Evolutionary conservation across 2,888 invertebrate species (phyloP).

Genomic region (Anorthoa munda): DNA sequence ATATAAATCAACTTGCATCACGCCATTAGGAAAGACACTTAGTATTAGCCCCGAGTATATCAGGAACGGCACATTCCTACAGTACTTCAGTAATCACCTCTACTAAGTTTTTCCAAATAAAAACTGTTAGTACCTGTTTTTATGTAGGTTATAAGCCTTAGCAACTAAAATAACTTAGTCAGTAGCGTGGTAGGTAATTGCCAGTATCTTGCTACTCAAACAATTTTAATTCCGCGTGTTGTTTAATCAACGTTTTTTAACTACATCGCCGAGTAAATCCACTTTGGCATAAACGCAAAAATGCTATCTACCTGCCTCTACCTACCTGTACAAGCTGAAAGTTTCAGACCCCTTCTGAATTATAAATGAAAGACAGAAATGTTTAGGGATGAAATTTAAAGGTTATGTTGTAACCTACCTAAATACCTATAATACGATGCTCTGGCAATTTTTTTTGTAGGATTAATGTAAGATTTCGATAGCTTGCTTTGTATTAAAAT

Average conservation of each 20-base stretch:
- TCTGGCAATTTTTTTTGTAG: constrained; percentile 1
- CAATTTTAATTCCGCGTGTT: constrained; percentile 21
- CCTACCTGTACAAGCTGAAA: constrained; percentile 33
- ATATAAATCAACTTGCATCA: no score
- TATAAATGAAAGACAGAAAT: constrained; percentile 39
- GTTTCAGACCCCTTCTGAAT: constrained; percentile 45
- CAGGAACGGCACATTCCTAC: background rate
- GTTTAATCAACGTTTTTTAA: constrained; percentile 36
- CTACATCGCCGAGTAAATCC: constrained; percentile 26
- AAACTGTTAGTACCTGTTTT: no score
- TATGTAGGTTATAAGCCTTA: no score
- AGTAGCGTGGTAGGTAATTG: background rate
- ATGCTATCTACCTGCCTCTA: constrained; percentile 26
- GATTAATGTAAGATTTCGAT: background rate
- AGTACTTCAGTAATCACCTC: background rate
- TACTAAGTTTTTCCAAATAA: background rate
- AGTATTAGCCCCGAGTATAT: background rate
- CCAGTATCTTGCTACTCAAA: constrained; percentile 1
- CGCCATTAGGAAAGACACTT: no score
- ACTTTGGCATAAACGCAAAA: constrained; percentile 44
- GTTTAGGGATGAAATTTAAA: constrained; percentile 42
- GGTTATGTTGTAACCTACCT: constrained; percentile 14
- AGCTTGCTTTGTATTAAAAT: background rate
- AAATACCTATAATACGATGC: constrained; percentile 12
- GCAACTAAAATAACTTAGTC: constrained; percentile 2